These are phyloP conservation scores for Hiodon alosoides DNA, from an alignment of 2,113 vertebrate species.

Conservation along the genomic window DNA sequence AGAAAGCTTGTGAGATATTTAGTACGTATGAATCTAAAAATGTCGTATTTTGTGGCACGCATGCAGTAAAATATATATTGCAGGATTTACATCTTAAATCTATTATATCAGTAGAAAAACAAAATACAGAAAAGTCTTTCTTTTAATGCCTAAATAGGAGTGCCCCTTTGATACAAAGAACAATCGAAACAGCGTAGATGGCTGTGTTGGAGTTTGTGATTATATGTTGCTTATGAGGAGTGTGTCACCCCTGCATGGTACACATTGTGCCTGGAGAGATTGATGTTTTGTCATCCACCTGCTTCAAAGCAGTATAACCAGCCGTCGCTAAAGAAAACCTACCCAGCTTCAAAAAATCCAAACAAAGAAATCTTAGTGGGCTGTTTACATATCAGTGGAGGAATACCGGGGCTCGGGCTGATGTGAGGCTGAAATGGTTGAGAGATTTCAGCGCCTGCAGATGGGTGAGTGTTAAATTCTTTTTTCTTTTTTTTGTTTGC, in stretches of 20 bases:
- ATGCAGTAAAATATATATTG: constrained; percentile 15
- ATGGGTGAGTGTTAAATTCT: constrained; percentile 61
- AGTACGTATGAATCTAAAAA: constrained; percentile 23
- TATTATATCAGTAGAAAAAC: constrained; percentile 8
- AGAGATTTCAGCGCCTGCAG: constrained; percentile 51
- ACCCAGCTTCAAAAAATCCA: constrained; percentile 72
- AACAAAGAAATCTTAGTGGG: constrained; percentile 85
- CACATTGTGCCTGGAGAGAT: constrained; percentile 68
- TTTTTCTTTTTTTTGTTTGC: constrained; percentile 44
- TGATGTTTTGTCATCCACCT: constrained; percentile 77
- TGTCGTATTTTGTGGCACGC: constrained; percentile 20
- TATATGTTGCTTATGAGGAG: constrained; percentile 56
- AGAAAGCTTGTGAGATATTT: constrained; percentile 18
- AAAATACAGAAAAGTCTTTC: constrained; percentile 34
- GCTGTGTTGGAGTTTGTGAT: constrained; percentile 55
- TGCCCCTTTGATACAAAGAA: constrained; percentile 40
- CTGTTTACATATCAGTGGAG: constrained; percentile 71
- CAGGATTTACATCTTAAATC: constrained; percentile 4
- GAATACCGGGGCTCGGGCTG: constrained; percentile 59
- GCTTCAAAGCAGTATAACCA: constrained; percentile 66
- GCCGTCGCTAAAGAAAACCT: constrained; percentile 64
- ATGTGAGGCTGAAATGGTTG: constrained; percentile 54
- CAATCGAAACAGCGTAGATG: constrained; percentile 33
- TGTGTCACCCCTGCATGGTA: constrained; percentile 59
- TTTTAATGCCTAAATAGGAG: constrained; percentile 31